Base-by-base conservation (phyloP, 92 coral and sea anemone genomes). In the Chrysogorgia sp. region DNA sequence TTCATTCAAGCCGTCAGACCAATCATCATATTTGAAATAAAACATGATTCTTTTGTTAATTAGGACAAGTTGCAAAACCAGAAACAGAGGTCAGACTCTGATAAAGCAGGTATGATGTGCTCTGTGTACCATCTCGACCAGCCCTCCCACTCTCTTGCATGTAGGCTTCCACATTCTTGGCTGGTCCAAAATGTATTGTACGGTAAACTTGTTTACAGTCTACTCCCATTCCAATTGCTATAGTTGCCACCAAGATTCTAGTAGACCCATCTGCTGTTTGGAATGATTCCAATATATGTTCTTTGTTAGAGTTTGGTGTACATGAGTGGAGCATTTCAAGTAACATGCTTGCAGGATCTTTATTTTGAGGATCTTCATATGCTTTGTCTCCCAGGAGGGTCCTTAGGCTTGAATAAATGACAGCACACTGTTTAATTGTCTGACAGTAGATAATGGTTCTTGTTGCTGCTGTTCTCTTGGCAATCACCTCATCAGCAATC, bases 101-200 rank as follows among this genome's bases (percentile, higher is more conserved):
- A 13, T 86, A 83, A 31, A 83, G 34, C 0, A 84, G 15, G 49
- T 45, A 80, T 8, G 87, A 87, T 14, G 40, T 63, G 66, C 92
- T 88, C 45, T 31, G 85, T 20, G 45, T n/a, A 7, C 90, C 90
- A 83, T 88, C 92, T 49, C 88, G 52, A 1, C 92, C 88, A 26
- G 88, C 84, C 32, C 92, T 28, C 4, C 96, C 92, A 61, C 80
- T 79, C 52, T 88, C 89, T 76, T 91, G 87, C 0, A 91, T 70
- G 74, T 82, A 88, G 0, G 86, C 40, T 23, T 85, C 88, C 14
- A 88, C 37, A 62, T 74, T 79, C 52, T 85, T 88, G 3, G 90
- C 63, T 48, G 88, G 90, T 0, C 96, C 88, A 90, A 90, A 88
- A 34, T 90, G 89, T 22, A 90, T 82, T 2, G 75, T 74, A 5